Evolutionary conservation across 1,140 invertebrate species (phyloP).

Genomic region (Cydia amplana): DNA sequence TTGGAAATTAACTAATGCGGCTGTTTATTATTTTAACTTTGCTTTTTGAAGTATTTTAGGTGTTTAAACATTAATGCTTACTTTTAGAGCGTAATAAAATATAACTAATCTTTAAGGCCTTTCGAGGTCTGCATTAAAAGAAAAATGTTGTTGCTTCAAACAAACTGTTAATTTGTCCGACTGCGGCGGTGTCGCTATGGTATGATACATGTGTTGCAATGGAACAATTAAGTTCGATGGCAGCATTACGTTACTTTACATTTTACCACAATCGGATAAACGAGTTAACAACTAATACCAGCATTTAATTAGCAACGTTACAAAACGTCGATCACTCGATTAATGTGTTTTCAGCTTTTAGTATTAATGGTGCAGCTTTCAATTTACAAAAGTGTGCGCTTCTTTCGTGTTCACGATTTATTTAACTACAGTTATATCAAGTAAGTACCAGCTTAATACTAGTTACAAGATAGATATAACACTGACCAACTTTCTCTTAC

Average conservation of each 20-base stretch:
- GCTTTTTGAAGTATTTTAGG: not conserved
- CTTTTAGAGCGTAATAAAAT: not conserved
- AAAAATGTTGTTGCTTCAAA: not conserved
- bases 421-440: conserved; percentile 32
- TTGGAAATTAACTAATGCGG: not conserved
- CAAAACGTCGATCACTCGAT: conserved; percentile 10
- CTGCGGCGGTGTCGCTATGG: not conserved
- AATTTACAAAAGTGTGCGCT: conserved; percentile 51
- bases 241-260: not conserved
- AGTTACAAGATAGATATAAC: conserved; percentile 16
- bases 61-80: not conserved
- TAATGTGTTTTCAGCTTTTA: conserved; percentile 45
- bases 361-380: conserved; percentile 36
- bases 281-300: not conserved
- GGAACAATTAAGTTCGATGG: not conserved
- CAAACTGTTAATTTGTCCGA: not conserved
- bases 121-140: not conserved
- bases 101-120: not conserved
- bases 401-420: conserved; percentile 39
- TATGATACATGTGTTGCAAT: not conserved
- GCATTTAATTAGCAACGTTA: not conserved
- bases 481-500: conserved; percentile 32
- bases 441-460: conserved; percentile 40
- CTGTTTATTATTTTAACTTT: not conserved
- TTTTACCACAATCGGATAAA: conserved; percentile 12